These are phyloP conservation scores for Steinernema carpocapsae DNA, from an alignment of 2,888 invertebrate species.

Conservation along the genomic window DNA sequence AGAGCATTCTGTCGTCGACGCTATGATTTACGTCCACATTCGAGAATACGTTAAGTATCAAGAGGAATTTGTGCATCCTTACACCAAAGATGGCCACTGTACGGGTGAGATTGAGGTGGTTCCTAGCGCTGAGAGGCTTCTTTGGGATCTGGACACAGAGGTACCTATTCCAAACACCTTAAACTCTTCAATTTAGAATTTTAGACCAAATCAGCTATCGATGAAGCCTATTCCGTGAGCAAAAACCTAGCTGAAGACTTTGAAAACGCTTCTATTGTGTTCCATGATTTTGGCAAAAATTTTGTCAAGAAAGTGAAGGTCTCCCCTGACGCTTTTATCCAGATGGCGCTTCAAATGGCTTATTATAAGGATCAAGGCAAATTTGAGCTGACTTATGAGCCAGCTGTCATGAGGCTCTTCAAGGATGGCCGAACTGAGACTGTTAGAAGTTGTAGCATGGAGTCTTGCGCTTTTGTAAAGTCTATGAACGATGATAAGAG, in stretches of 20 bases:
- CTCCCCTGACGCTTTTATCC: constrained; percentile 96
- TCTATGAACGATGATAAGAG: constrained; percentile 80
- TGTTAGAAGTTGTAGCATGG: constrained; percentile 89
- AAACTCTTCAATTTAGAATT: background rate
- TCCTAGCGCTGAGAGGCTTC: constrained; percentile 82
- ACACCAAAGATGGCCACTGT: constrained; percentile 60
- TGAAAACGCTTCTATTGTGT: constrained; percentile 82
- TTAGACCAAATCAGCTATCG: constrained; percentile 50
- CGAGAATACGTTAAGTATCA: constrained; percentile 64
- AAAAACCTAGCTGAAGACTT: constrained; percentile 84
- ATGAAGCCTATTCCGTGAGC: constrained; percentile 50
- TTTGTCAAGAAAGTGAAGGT: constrained; percentile 91
- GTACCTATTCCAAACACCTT: constrained; percentile 23
- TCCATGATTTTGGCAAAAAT: constrained; percentile 82
- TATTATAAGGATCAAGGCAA: constrained; percentile 86
- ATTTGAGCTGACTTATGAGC: constrained; percentile 94
- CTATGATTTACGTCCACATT: constrained; percentile 61
- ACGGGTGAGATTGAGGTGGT: constrained; percentile 71
- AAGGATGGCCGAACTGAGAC: constrained; percentile 96
- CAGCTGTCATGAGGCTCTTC: constrained; percentile 93
- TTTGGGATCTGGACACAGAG: constrained; percentile 78
- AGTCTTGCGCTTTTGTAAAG: constrained; percentile 90
- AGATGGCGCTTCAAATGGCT: constrained; percentile 91
- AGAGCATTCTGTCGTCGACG: constrained; percentile 61
- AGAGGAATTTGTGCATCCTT: constrained; percentile 49